Conservation (phyloP, 2,797 vertebrate genomes). For the Lagocephalus sceleratus region DNA sequence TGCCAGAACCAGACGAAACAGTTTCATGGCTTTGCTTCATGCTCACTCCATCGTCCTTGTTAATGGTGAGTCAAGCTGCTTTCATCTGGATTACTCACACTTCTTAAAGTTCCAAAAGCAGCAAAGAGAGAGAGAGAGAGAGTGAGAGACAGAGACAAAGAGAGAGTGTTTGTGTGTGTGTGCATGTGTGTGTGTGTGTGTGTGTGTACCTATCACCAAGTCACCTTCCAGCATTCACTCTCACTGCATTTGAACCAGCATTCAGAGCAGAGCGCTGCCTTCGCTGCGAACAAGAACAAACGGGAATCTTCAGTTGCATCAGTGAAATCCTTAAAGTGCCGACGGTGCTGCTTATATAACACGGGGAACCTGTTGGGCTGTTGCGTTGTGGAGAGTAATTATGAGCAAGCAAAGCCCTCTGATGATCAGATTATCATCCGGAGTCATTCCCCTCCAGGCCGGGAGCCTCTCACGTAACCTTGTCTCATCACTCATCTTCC, state of each 20-base stretch:
- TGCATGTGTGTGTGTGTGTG: conserved; percentile 1
- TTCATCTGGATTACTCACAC: conserved; percentile 64
- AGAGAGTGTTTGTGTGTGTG: background rate
- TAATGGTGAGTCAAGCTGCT: conserved; percentile 38
- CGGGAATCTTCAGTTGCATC: conserved; percentile 4
- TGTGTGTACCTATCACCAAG: conserved; percentile 9
- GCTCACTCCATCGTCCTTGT: conserved; percentile 55
- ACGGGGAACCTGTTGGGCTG: background rate
- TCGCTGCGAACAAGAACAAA: conserved; percentile 2
- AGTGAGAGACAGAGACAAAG: too few species aligned
- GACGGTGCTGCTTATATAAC: background rate
- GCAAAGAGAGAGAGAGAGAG: too few species aligned
- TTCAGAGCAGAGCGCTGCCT: conserved; percentile 1
- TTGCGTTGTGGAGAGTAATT: conserved; percentile 16
- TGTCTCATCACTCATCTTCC: conserved; percentile 50
- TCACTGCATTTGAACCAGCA: conserved; percentile 10
- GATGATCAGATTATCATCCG: conserved; percentile 44
- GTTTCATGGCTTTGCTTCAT: conserved; percentile 55
- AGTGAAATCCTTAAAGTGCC: conserved; percentile 11
- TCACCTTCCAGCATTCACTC: conserved; percentile 37
- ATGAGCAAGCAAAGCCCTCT: conserved; percentile 28
- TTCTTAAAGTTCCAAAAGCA: conserved; percentile 9
- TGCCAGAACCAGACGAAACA: background rate
- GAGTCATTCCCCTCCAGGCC: conserved; percentile 37
- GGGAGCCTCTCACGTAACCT: conserved; percentile 50